Evolutionary conservation across 2,113 vertebrate species (phyloP), one percentile per base, ranked within the genome.

Genomic region (Synchiropus splendidus): DNA sequence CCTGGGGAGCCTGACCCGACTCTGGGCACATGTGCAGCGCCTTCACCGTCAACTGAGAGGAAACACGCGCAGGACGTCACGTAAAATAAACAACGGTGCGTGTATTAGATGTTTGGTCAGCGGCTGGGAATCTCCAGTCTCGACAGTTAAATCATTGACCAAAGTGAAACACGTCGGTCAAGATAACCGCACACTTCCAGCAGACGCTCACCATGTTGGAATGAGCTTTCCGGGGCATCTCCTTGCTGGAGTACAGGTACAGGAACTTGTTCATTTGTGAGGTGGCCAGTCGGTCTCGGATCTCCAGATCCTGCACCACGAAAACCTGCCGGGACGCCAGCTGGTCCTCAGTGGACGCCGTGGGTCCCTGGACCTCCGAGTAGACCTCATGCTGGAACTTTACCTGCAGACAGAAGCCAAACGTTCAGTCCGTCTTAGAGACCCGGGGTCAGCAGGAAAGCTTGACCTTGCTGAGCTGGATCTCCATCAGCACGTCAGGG

Each of bases 181-280:
- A 27, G 6, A 2, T 39, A 10, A 16, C 18, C 21, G 2, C 10
- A 14, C 35, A 17, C 4, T 1, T 45, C 12, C 2, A 15, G 15
- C 10, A 4, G 12, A 14, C 2, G 2, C 54, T 68, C 67, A 96
- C 93, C 92, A 97, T 96, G 71, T 92, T 97, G 39, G 93, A 92
- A 68, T 92, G 92, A 0, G 92, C 90, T 77, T 95, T 95, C 27
- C 93, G 83, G 15, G 93, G 93, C 89, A 97, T 90, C 72, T 95
- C 90, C 45, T 94, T 93, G 78, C 92, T 97, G 13, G 90, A 90
- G 56, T 95, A 96, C 36, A 96, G 84, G 54, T 97, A 94, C 12
- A 99, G 85, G 68, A 99, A 99, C 72, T 99, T 99, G 70, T 99
- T 99, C 93, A 99, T 98, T 53, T 98, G 94, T 11, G 95, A 99